Base-by-base conservation (phyloP, 2,113 vertebrate genomes). In the Martes martes region DNA sequence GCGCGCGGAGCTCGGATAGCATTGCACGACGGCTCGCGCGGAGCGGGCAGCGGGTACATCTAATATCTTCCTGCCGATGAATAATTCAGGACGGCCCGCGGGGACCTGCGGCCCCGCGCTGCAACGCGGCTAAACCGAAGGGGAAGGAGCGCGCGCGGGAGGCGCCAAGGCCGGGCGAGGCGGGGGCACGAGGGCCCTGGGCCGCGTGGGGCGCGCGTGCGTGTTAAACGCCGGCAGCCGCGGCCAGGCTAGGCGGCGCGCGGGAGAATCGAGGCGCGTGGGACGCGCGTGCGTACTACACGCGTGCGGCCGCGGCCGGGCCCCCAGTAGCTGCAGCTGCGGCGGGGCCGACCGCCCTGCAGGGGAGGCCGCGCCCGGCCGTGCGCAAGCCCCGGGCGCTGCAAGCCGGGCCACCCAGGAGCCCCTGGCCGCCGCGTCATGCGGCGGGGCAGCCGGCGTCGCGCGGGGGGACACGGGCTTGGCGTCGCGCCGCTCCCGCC, bases 51-150 rank as follows among this genome's bases (percentile, higher is more conserved):
- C 98, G 98, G 94, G 98, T 98, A 97, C 97, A 98, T 98, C 97
- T 98, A 99, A 98, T 98, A 98, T 98, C 98, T 97, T 97, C 96
- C 98, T 98, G 97, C 94, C 95, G 98, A 98, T 99, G 98, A 99
- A 99, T 99, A 99, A 99, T 99, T 98, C 98, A 99, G 94, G 95
- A 81, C 94, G 98, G 98, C 98, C 98, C 98, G 98, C 98, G 95
- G 98, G 98, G 98, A 98, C 98, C 98, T 98, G 98, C 98, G 96
- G 97, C 97, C 94, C 96, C 78, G 98, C 89, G 96, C 91, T 52
- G n/a, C 80, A 24, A 82, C 69, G 92, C 92, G 28, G 84, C 94
- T 97, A 74, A 96, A 61, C 82, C 91, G 13, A 74, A 86, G 97
- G 47, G 26, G 80, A 42, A 78, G 47, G 47, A 84, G 55, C 47